Conservation (phyloP, 1,140 invertebrate genomes). For the Ganaspis sp. region DNA sequence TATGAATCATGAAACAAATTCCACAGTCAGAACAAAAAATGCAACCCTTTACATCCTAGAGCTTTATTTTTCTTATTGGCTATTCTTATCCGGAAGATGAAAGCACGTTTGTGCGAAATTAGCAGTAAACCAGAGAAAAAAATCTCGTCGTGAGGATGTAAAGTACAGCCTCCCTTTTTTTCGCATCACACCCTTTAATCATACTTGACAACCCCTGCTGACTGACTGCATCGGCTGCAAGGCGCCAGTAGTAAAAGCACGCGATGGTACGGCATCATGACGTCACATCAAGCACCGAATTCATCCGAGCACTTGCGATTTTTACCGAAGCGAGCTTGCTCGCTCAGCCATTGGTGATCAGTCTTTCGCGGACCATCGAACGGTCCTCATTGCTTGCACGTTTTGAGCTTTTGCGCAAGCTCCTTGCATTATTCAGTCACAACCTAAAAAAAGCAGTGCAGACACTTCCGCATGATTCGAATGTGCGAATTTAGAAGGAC, state of each 20-base stretch:
- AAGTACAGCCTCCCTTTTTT: neutral
- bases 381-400: slow-evolving; percentile 29
- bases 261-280: slow-evolving; percentile 72
- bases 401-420: neutral
- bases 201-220: slow-evolving; percentile 2
- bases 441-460: neutral
- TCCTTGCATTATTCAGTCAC: neutral
- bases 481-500: neutral
- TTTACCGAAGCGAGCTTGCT: slow-evolving; percentile 52
- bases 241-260: slow-evolving; percentile 71
- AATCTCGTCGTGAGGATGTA: slow-evolving; percentile 31
- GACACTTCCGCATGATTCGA: slow-evolving; percentile 5
- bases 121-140: slow-evolving; percentile 31
- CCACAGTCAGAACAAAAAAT: neutral
- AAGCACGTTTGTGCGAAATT: neutral
- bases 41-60: neutral
- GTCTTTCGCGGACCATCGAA: slow-evolving; percentile 44
- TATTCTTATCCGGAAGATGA: neutral
- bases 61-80: slow-evolving; percentile 12
- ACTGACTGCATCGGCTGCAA: slow-evolving; percentile 60
- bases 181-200: slow-evolving; percentile 11
- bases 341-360: slow-evolving; percentile 48
- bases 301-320: slow-evolving; percentile 48
- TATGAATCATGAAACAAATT: slow-evolving; percentile 1
- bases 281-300: slow-evolving; percentile 57